A percentile compares a stretch with the other conserved stretches of the same genome.
phyloP scores from a whole-genome alignment of 2,797 vertebrate genomes.

The Leptoclinus maculatus region DNA sequence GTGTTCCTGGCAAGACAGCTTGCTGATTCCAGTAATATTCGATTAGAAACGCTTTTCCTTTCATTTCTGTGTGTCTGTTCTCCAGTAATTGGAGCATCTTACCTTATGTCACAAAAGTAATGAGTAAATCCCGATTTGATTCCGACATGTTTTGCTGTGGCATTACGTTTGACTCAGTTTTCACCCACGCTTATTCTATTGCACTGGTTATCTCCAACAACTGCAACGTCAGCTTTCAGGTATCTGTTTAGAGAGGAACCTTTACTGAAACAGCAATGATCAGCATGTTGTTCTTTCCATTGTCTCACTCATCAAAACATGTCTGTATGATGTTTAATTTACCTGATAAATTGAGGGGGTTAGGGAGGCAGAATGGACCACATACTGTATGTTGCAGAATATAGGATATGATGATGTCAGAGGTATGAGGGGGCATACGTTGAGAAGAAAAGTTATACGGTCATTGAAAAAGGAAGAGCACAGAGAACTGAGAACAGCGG shows the following conservation, averaged over 20 bases:
- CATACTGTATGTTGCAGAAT: neutral
- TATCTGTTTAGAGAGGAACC: neutral
- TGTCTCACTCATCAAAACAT: neutral
- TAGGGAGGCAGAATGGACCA: neutral
- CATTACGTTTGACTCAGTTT: neutral
- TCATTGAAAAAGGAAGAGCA: neutral
- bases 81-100: neutral
- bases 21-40: slow-evolving; percentile 44
- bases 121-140: neutral
- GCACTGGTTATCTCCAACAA: neutral
- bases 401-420: too few species aligned
- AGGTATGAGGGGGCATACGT: too few species aligned
- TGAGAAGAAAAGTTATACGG: too few species aligned
- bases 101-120: neutral
- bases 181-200: fast-evolving
- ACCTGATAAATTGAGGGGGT: neutral
- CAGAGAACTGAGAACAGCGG: neutral
- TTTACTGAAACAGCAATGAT: neutral
- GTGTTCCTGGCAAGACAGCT: slow-evolving; percentile 35
- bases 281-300: neutral
- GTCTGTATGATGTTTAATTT: neutral
- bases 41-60: neutral
- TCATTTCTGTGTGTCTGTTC: neutral
- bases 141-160: neutral
- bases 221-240: neutral